A percentile compares a stretch with the other conserved stretches of the same genome.
Conservation (phyloP, 1,140 invertebrate species). For the Calycopis cecrops region DNA sequence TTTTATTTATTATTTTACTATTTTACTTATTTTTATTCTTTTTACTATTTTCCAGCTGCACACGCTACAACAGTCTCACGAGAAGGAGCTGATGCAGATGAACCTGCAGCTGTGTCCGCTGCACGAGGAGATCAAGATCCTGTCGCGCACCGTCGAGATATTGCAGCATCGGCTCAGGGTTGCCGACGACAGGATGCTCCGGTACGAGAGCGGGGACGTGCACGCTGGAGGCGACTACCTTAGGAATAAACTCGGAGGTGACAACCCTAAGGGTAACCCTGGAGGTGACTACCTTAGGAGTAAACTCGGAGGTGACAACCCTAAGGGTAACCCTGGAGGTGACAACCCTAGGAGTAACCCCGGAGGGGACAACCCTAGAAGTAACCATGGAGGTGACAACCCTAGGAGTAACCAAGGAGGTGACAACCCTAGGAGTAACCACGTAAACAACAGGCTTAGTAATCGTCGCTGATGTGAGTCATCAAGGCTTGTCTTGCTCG, state of each 20-base stretch:
- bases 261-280: too few species aligned
- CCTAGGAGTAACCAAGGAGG: neutral
- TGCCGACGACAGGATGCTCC: constrained; percentile 54
- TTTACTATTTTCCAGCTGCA: constrained; percentile 78
- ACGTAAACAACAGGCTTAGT: too few species aligned
- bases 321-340: neutral
- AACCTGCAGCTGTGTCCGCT: constrained; percentile 74
- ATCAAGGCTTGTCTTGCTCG: too few species aligned
- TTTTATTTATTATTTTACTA: too few species aligned
- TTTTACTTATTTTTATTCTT: too few species aligned
- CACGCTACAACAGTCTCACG: constrained; percentile 84
- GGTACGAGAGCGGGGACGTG: constrained; percentile 41
- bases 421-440: neutral
- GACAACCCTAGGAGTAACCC: neutral
- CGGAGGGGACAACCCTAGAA: neutral
- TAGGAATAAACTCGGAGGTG: neutral
- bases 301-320: neutral
- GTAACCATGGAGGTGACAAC: neutral
- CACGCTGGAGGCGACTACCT: constrained; percentile 48
- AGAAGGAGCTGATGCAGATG: constrained; percentile 81
- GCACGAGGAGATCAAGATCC: constrained; percentile 74
- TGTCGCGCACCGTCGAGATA: constrained; percentile 61
- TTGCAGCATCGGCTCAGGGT: constrained; percentile 49
- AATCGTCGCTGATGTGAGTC: too few species aligned
- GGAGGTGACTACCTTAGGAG: too few species aligned